A percentile compares a stretch with the other conserved stretches of the same genome.
These are phyloP conservation scores for Lepisosteus osseus DNA, from an alignment of 2,113 vertebrate genomes.

Conservation along the genomic window DNA sequence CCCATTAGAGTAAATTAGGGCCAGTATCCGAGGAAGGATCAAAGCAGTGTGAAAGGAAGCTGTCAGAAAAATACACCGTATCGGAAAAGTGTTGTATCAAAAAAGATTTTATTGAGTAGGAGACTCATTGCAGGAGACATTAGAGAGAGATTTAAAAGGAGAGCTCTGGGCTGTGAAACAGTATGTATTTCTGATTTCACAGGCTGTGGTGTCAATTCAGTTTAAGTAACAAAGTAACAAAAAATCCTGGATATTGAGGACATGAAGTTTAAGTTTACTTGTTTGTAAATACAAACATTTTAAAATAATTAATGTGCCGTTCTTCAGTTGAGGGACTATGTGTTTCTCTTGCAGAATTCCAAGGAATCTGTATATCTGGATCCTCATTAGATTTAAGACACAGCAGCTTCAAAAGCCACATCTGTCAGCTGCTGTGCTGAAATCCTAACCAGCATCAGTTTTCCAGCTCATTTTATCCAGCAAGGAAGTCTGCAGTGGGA, in stretches of 20 bases:
- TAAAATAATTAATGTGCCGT: not conserved
- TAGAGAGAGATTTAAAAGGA: too few relatives aligned
- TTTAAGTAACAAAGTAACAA: too few relatives aligned
- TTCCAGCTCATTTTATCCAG: not conserved
- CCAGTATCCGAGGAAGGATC: too few relatives aligned
- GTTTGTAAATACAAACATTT: not conserved
- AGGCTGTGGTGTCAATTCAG: too few relatives aligned
- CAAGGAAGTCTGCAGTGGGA: not conserved
- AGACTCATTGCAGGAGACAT: too few relatives aligned
- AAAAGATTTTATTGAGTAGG: too few relatives aligned
- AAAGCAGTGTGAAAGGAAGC: too few relatives aligned
- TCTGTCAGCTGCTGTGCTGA: constrained; percentile 13
- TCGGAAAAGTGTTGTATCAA: too few relatives aligned
- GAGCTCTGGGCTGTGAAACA: too few relatives aligned
- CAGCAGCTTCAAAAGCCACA: constrained; percentile 11
- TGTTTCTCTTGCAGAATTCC: not conserved
- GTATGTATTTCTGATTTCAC: too few relatives aligned
- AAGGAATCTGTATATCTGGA: not conserved
- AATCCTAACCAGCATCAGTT: constrained; percentile 10
- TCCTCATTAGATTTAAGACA: constrained; percentile 7
- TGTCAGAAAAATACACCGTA: too few relatives aligned
- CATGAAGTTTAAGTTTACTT: not conserved
- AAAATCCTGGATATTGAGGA: not conserved
- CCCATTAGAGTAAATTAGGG: too few relatives aligned
- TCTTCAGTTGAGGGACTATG: not conserved